Evolutionary conservation across 2,113 vertebrate genomes (phyloP).

Genomic region (Callospermophilus lateralis): DNA sequence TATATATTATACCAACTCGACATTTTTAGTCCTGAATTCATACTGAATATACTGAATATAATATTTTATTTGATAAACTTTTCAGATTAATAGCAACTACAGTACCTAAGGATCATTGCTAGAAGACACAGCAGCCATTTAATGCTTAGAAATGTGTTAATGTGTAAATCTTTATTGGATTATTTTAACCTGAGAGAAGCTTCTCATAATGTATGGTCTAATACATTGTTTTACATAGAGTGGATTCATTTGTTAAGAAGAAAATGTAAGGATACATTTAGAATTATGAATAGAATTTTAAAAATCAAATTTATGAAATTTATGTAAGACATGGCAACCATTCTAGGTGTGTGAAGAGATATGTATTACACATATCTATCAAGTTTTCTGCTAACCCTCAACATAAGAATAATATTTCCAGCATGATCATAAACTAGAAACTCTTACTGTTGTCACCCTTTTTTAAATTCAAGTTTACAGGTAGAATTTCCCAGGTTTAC

Average conservation of each 20-base stretch:
- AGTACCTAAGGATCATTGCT: not conserved
- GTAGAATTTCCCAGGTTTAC: not conserved
- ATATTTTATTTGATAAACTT: not conserved
- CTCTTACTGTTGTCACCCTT: not conserved
- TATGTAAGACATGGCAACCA: not conserved
- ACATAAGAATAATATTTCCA: not conserved
- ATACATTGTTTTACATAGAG: not conserved
- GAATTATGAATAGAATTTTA: not conserved
- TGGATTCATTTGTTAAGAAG: conserved; percentile 22
- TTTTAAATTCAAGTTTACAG: not conserved
- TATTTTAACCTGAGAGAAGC: not conserved
- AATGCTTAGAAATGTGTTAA: not conserved
- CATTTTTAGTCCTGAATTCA: not conserved
- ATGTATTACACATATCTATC: not conserved
- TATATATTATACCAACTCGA: not conserved
- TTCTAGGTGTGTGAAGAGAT: not conserved
- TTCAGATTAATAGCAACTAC: not conserved
- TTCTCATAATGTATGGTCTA: not conserved
- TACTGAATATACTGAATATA: not conserved
- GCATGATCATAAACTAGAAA: not conserved
- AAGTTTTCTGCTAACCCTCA: not conserved
- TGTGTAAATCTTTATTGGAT: not conserved
- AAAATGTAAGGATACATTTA: not conserved
- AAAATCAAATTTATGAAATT: conserved; percentile 24
- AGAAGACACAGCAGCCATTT: not conserved